Base-by-base conservation (phyloP, 2,113 vertebrate species). In the Maylandia zebra region DNA sequence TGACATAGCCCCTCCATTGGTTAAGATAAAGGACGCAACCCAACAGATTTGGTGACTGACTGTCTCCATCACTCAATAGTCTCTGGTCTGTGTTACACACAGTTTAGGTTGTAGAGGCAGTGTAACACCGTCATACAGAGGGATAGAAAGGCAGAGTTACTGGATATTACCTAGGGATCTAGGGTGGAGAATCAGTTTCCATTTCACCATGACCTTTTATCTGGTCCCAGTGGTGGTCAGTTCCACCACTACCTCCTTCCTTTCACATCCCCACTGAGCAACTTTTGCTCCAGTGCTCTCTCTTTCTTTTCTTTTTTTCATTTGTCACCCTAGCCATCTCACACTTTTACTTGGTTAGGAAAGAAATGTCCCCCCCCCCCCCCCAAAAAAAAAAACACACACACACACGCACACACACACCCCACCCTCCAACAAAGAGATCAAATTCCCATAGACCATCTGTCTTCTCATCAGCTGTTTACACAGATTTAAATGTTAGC, bases 101-200 rank as follows among this genome's bases (percentile, higher is more conserved):
- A 94, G 95, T 95, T 91, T 59, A 76, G 82, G 45, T 76, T 87
- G 78, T 81, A 82, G 84, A 92, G 71, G 74, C 76, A 71, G 82
- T 48, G 71, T 83, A 83, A 61, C 22, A 19, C 81, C 48, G 95
- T 96, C 91, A 93, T 92, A 89, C 93, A 88, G 93, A 87, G 96
- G 96, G 96, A 96, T 95, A 97, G 96, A 94, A 93, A 83, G 92
- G 94, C 96, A 96, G 94, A 96, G 96, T 97, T 98, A 98, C 97
- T 97, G 97, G 96, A 97, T 96, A 97, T 97, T 95, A 97, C 97
- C 97, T 84, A 83, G 91, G 89, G 97, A 97, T 95, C 92, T 41
- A 86, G 94, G 93, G 95, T 96, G 96, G 96, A 94, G 97, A 97
- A 97, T 97, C 95, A 93, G 95, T 96, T 97, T 97, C 96, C 97